Evolutionary conservation across 2,113 vertebrate species (phyloP).

Genomic region (Sapayoa aenigma): DNA sequence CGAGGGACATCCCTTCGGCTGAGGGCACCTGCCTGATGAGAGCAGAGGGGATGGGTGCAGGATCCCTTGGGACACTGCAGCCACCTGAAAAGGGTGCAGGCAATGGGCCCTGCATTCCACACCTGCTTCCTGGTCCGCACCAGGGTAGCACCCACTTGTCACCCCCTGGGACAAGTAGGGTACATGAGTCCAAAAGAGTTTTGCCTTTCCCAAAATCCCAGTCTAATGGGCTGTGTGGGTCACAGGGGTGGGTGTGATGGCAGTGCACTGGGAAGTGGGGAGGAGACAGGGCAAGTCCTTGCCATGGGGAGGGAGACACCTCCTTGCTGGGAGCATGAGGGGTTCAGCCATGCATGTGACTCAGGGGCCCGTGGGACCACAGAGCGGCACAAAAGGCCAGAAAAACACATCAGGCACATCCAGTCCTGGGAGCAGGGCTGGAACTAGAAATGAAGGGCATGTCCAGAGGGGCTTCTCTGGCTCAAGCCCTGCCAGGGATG

Average conservation of each 20-base stretch:
- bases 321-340: not conserved
- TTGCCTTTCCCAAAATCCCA: not conserved
- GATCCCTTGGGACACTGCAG: not conserved
- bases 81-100: not conserved
- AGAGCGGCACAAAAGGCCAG: not conserved
- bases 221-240: accelerated
- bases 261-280: not conserved
- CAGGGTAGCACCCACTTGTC: not conserved
- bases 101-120: accelerated
- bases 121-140: not conserved
- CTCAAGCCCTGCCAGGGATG: not conserved
- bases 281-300: not conserved
- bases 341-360: not conserved
- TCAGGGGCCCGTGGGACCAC: not conserved
- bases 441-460: not conserved
- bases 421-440: not conserved
- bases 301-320: not conserved
- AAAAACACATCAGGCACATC: not conserved
- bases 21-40: slow-evolving; percentile 83
- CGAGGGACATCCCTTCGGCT: slow-evolving; percentile 79
- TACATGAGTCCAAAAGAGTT: not conserved
- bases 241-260: accelerated
- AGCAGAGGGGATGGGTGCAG: not conserved
- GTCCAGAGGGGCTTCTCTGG: not conserved
- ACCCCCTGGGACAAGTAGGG: not conserved